A percentile compares a stretch with the other conserved stretches of the same genome.
Evolutionary conservation across 2,113 vertebrate genomes (phyloP).

Genomic region (Pampusana beccarii): DNA sequence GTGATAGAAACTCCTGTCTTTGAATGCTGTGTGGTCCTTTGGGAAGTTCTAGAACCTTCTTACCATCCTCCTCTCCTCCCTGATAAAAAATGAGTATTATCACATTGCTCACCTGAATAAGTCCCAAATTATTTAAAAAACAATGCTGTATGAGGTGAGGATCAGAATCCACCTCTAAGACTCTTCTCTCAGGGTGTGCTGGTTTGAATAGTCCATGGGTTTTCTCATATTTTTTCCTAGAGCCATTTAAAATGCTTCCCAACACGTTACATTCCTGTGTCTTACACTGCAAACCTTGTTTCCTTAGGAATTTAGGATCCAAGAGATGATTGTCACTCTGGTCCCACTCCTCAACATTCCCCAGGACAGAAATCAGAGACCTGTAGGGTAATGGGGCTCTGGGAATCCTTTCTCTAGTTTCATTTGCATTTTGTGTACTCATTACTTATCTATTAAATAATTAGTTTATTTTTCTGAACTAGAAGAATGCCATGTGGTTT

Average conservation of each 20-base stretch:
- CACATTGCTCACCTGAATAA: not conserved
- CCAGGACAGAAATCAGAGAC: not conserved
- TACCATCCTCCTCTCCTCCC: not conserved
- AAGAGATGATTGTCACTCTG: not conserved
- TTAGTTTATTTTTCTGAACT: slow-evolving; percentile 10
- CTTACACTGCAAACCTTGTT: not conserved
- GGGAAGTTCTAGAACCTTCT: not conserved
- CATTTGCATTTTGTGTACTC: not conserved
- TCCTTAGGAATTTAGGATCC: not conserved
- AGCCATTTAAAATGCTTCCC: not conserved
- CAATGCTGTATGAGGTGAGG: rapidly evolving
- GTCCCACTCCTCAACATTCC: not conserved
- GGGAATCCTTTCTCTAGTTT: not conserved
- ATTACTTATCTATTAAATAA: not conserved
- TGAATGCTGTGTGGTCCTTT: not conserved
- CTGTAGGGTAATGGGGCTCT: not conserved
- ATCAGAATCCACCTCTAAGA: not conserved
- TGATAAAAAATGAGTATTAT: not conserved
- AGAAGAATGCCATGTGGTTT: not conserved
- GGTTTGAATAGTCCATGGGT: not conserved
- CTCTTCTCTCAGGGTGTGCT: not conserved
- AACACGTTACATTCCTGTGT: not conserved
- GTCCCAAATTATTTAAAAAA: not conserved
- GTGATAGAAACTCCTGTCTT: not conserved
- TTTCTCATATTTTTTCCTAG: not conserved